These are phyloP conservation scores for Patiria pectinifera DNA, from an alignment of 53 echinoderm and acorn worm species.

Conservation along the genomic window DNA sequence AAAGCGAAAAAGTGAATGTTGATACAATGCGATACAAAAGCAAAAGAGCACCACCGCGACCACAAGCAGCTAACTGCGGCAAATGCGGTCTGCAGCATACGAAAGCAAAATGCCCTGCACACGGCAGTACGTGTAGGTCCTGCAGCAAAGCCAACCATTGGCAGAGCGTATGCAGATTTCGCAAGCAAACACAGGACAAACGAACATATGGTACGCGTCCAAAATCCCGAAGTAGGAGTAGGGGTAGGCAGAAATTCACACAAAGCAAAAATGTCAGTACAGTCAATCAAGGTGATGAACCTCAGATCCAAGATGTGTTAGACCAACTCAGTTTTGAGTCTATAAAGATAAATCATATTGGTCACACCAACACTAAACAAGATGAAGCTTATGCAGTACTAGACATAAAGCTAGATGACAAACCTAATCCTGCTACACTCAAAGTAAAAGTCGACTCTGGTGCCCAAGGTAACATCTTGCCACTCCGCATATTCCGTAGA, in stretches of 20 bases:
- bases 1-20: conserved; percentile 28
- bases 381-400: conserved; percentile 56
- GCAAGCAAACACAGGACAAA: conserved; percentile 31
- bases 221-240: conserved; percentile 13
- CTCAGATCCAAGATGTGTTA: conserved; percentile 1
- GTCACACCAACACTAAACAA: conserved; percentile 22
- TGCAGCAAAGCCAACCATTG: conserved; percentile 65
- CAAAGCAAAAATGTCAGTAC: conserved; percentile 24
- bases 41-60: conserved; percentile 5
- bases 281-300: conserved; percentile 34
- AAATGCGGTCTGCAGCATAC: conserved; percentile 44
- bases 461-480: conserved; percentile 57
- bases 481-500: conserved; percentile 35
- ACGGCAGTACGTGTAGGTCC: conserved; percentile 51
- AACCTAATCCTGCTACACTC: conserved; percentile 40
- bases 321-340: conserved; percentile 20
- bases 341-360: conserved; percentile 25
- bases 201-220: background rate
- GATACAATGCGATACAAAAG: conserved; percentile 13
- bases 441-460: conserved; percentile 64
- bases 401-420: background rate
- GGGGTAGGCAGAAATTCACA: conserved; percentile 4
- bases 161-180: conserved; percentile 34
- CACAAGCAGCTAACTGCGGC: conserved; percentile 25
- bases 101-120: conserved; percentile 60